Percentiles rank a stretch among this genome's conserved stretches.
These are phyloP conservation scores for Tetramorium alpestre DNA, from an alignment of 1,140 invertebrate genomes.

Conservation along the genomic window DNA sequence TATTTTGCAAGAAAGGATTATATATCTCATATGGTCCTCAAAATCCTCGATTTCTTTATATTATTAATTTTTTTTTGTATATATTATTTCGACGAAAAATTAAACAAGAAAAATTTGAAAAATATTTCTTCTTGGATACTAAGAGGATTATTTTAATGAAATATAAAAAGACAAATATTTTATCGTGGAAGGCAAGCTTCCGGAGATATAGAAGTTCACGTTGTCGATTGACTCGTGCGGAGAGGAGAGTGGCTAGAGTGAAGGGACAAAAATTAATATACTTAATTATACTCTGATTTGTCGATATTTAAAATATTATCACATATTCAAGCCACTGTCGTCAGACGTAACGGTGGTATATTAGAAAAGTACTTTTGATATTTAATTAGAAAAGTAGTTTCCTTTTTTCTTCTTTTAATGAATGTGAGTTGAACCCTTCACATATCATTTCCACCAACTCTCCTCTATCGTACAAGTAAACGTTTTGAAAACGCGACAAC, in stretches of 20 bases:
- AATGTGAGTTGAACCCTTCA: neutral
- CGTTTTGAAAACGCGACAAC: slow-evolving; percentile 6
- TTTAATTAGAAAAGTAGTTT: slow-evolving; percentile 12
- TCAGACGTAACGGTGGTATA: neutral
- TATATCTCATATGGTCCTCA: neutral
- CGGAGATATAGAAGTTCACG: neutral
- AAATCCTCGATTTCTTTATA: neutral
- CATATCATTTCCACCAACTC: neutral
- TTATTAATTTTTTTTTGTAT: neutral
- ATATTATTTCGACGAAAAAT: neutral
- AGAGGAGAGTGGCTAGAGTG: slow-evolving; percentile 25
- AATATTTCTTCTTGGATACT: neutral
- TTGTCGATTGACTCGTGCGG: neutral
- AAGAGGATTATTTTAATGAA: slow-evolving; percentile 16
- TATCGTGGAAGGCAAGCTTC: neutral
- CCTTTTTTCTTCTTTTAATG: neutral
- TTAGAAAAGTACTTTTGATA: slow-evolving; percentile 8
- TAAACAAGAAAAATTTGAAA: neutral
- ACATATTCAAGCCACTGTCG: neutral
- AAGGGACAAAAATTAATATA: neutral
- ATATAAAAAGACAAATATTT: neutral
- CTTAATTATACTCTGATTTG: neutral
- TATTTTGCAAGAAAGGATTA: neutral
- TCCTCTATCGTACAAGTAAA: slow-evolving; percentile 3
- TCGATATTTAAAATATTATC: neutral